Base-by-base conservation (phyloP, 2,113 vertebrate species). In the Elephantulus edwardii region DNA sequence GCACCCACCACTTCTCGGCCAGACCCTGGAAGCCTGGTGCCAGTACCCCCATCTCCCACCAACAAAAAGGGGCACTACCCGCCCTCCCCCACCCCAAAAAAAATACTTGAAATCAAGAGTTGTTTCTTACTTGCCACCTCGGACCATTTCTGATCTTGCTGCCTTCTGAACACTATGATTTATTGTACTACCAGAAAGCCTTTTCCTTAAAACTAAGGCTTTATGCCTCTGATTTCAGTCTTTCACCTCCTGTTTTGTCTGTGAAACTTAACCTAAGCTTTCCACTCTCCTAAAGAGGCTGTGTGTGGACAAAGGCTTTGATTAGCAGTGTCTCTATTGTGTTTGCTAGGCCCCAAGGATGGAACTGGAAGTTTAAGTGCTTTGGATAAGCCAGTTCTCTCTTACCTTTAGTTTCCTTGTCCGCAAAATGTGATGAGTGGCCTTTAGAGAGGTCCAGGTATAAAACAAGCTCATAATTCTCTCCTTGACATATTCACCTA, bases 171-270 rank as follows among this genome's bases (percentile, higher is more conserved):
- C n/a, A n/a, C n/a, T n/a, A n/a, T n/a, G n/a, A n/a, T n/a, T n/a
- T n/a, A n/a, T n/a, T n/a, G n/a, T n/a, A n/a, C 48, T 50, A 10
- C 8, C 48, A 50, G 48, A 50, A 50, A 50, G 48, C n/a, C n/a
- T n/a, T n/a, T n/a, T n/a, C n/a, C n/a, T 50, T 10, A 50, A 14
- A 2, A 26, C 20, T 2, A 40, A 58, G 33, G 30, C 50, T 66
- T 38, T 17, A 4, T 68, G 35, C 19, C 19, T 8, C 3, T 20
- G 0, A 4, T 48, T 10, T 17, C 14, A 0, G 8, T 28, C 28
- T 50, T 44, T 66, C 22, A 1, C 14, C 44, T 50, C 28, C 50
- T 24, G 78, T 14, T 38, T 40, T 14, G 26, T 17, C 40, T 4
- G 2, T 1, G 14, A 40, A 71, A 5, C n/a, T 20, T 30, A 17